phyloP scores from a whole-genome alignment of 2,113 vertebrate genomes.

The Serinus canaria region DNA sequence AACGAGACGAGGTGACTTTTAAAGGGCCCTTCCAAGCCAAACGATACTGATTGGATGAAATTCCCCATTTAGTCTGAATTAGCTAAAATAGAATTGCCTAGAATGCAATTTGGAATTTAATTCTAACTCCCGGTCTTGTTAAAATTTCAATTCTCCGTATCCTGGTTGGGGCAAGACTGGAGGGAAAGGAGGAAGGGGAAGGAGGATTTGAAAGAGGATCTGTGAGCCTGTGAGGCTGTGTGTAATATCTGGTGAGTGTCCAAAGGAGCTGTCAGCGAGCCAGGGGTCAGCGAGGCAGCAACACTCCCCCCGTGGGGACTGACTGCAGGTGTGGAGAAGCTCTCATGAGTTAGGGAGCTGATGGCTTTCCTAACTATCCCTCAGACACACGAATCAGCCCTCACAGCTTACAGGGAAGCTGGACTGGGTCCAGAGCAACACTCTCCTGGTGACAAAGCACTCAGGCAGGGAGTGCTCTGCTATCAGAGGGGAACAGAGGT shows the following conservation, averaged over 20 bases:
- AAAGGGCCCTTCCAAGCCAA: not conserved
- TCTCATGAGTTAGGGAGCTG: not conserved
- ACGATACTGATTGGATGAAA: not conserved
- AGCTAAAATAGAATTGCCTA: not conserved
- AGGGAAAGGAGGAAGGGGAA: not conserved
- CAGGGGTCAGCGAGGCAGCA: not conserved
- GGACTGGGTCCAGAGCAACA: not conserved
- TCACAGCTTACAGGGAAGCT: not conserved
- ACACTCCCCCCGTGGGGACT: accelerated
- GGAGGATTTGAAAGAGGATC: not conserved
- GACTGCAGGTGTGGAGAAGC: accelerated
- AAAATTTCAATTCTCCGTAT: not conserved
- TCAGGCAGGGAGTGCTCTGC: not conserved
- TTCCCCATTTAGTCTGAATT: accelerated
- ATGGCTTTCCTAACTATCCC: not conserved
- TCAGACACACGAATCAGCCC: not conserved
- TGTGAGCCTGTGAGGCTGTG: not conserved
- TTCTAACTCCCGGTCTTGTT: no score
- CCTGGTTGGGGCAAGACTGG: not conserved
- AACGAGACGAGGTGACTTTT: not conserved
- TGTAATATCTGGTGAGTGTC: not conserved
- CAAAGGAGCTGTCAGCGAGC: not conserved
- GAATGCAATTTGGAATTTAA: not conserved
- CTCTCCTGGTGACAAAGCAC: accelerated
- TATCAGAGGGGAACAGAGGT: not conserved